Conservation (phyloP, 1,140 invertebrate genomes). For the Philotrypesis tridentata region DNA sequence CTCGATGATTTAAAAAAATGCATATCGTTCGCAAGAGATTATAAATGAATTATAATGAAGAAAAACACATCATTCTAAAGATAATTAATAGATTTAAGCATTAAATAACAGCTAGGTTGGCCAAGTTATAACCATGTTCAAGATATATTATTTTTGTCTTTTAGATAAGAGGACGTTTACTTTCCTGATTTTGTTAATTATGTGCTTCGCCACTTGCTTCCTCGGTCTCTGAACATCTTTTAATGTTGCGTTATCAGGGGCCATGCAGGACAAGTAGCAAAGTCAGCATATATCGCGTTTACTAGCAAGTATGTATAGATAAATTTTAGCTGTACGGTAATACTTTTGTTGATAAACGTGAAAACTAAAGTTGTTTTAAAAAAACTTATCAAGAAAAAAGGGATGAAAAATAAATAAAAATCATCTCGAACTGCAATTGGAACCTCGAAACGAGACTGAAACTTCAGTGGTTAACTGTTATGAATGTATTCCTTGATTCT, state of each 20-base stretch:
- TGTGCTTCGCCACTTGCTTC: slow-evolving; percentile 7
- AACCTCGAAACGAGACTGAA: slow-evolving; percentile 41
- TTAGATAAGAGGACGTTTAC: background rate
- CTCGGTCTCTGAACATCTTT: slow-evolving; percentile 15
- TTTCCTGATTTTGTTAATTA: slow-evolving; percentile 28
- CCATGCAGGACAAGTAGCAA: background rate
- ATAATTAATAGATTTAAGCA: slow-evolving; percentile 54
- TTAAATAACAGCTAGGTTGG: slow-evolving; percentile 54
- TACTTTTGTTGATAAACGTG: slow-evolving; percentile 14
- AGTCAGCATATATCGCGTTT: background rate
- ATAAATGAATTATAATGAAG: slow-evolving; percentile 39
- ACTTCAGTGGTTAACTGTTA: slow-evolving; percentile 21
- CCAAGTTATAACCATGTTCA: slow-evolving; percentile 48
- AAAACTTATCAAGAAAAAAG: background rate
- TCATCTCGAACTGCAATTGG: slow-evolving; percentile 11
- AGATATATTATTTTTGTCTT: slow-evolving; percentile 43
- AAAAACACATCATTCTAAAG: slow-evolving; percentile 53
- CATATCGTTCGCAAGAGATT: slow-evolving; percentile 54
- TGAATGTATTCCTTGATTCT: slow-evolving; percentile 33
- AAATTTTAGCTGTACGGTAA: slow-evolving; percentile 16
- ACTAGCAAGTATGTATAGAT: background rate
- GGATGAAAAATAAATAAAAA: background rate
- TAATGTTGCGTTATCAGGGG: slow-evolving; percentile 14
- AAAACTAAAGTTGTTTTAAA: background rate
- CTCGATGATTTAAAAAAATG: slow-evolving; percentile 36